Base-by-base conservation (phyloP, 2,888 invertebrate genomes). In the Taphrorychus bicolor region DNA sequence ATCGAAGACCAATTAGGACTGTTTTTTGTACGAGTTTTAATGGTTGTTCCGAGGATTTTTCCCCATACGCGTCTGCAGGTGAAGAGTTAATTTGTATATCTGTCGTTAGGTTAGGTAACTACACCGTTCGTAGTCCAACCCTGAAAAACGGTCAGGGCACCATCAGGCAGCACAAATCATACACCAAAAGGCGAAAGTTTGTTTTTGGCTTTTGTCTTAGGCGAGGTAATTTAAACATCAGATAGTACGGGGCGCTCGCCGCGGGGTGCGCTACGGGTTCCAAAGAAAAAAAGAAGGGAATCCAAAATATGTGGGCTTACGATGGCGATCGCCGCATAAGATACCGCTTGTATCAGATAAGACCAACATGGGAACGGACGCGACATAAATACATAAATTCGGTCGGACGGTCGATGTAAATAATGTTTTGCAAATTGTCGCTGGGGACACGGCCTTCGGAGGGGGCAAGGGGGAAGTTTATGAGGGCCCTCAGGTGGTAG, bases 281-380 rank as follows among this genome's bases (percentile, higher is more conserved):
- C 41, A 64, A 59, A 69, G 66, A 72, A 71, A 64, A 60, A 64
- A 62, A 56, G 65, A 52, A 67, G 61, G 66, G 60, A 70, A 62
- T 66, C 62, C 66, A 71, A 75, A 76, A 74, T 74, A 75, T 76
- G 77, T 73, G 73, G 75, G 72, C 64, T 56, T 72, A 74, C 75
- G 70, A 58, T 41, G 61, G 62, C 51, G 70, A 76, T 72, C 76
- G 76, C 75, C 75, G 75, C 72, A 69, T 70, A 72, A 73, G 78
- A 78, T 77, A 77, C 68, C 71, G 70, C 75, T 76, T 75, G 76
- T 77, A 78, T 77, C 76, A 75, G 76, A 77, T 78, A 77, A 77
- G 73, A 67, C 65, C 57, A 71, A 75, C 73, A 76, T 73, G 74
- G 73, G 74, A 71, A 70, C 63, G 72, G 66, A 71, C 68, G 69